These are phyloP conservation scores for Sphaerophoria rueppellii DNA, from an alignment of 2,888 invertebrate genomes.

Conservation along the genomic window DNA sequence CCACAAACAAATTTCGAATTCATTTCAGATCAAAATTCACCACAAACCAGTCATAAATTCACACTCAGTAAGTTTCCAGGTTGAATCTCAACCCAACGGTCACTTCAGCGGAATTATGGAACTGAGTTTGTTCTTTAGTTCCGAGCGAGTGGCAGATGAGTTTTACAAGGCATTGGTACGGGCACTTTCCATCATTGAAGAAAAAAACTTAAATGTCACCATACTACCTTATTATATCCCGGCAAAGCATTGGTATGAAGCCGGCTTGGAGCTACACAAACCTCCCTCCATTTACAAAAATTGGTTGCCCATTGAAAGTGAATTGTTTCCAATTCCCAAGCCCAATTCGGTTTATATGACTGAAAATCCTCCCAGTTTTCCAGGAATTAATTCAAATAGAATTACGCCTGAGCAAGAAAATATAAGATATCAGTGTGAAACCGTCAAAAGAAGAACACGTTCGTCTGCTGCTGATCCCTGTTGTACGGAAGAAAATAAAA, in stretches of 20 bases:
- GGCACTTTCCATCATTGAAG: slow-evolving; percentile 88
- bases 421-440: no score
- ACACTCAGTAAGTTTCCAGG: no score
- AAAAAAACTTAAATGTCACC: slow-evolving; percentile 74
- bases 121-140: slow-evolving; percentile 96
- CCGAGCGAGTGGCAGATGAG: slow-evolving; percentile 98
- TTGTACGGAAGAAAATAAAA: no score
- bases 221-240: slow-evolving; percentile 90
- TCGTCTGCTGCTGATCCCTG: no score
- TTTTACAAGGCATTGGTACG: slow-evolving; percentile 97
- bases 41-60: slow-evolving; percentile 77
- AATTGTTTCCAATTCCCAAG: slow-evolving; percentile 87
- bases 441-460: no score
- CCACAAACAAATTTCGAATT: neutral
- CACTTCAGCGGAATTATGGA: slow-evolving; percentile 97
- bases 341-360: slow-evolving; percentile 94
- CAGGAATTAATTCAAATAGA: slow-evolving; percentile 85
- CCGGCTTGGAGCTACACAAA: slow-evolving; percentile 94
- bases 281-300: slow-evolving; percentile 92
- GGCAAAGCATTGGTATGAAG: slow-evolving; percentile 90
- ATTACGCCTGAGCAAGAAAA: no score
- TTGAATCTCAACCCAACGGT: slow-evolving; percentile 85
- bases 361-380: slow-evolving; percentile 96
- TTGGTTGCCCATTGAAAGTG: slow-evolving; percentile 87
- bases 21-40: neutral